Evolutionary conservation across 2,797 vertebrate species (phyloP).

Genomic region (Pogoniulus pusillus): DNA sequence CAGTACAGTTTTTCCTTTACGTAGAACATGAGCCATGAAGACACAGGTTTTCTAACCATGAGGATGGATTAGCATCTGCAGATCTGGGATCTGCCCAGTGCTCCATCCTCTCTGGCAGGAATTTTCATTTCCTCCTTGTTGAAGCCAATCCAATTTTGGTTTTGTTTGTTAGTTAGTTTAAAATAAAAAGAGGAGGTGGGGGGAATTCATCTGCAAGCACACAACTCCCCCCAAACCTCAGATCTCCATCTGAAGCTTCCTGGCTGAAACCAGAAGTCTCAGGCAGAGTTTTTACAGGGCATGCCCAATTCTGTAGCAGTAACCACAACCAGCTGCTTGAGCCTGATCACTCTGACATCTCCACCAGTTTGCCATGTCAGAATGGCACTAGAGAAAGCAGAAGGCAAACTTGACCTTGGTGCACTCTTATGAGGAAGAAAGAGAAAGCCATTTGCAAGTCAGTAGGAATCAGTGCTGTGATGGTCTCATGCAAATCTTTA

Average conservation of each 20-base stretch:
- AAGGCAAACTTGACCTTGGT: background rate
- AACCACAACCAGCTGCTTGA: background rate
- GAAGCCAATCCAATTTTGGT: background rate
- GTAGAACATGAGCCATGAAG: background rate
- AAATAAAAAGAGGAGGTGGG: no score
- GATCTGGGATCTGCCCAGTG: background rate
- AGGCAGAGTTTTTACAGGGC: background rate
- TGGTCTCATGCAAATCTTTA: background rate
- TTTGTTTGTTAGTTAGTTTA: background rate
- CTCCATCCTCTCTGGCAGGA: background rate
- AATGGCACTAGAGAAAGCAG: background rate
- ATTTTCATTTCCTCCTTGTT: background rate
- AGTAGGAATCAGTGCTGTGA: background rate
- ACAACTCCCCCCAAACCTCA: background rate
- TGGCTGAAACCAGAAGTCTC: background rate
- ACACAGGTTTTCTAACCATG: background rate
- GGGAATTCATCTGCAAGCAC: background rate
- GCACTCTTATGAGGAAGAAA: background rate
- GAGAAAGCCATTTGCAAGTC: background rate
- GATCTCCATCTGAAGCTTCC: background rate
- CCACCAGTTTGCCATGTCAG: background rate
- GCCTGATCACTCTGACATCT: background rate
- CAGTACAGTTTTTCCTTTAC: background rate
- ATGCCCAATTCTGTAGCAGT: background rate
- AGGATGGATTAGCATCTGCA: background rate